phyloP scores from a whole-genome alignment of 2,888 invertebrate species.

The Crossocerus cetratus region DNA sequence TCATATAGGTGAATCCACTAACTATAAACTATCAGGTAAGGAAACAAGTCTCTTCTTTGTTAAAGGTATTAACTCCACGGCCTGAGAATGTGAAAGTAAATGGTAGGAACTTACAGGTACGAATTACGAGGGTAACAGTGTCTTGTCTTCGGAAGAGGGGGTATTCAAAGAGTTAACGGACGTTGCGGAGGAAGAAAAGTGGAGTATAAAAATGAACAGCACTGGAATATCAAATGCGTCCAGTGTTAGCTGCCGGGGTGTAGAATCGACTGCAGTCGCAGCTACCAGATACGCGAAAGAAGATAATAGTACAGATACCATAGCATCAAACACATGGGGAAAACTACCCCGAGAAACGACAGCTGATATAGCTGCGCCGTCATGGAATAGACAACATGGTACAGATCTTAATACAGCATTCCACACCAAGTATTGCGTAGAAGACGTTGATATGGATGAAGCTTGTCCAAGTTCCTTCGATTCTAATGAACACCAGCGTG shows the following conservation, averaged over 20 bases:
- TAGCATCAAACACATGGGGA: conserved; percentile 34
- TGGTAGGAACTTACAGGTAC: conserved; percentile 54
- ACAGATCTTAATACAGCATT: conserved; percentile 30
- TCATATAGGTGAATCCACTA: conserved; percentile 73
- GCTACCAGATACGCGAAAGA: conserved; percentile 43
- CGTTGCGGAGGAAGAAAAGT: conserved; percentile 44
- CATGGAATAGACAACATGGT: conserved; percentile 38
- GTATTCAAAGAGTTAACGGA: conserved; percentile 52
- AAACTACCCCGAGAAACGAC: conserved; percentile 36
- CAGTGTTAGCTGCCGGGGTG: conserved; percentile 26
- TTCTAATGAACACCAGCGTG: conserved; percentile 42
- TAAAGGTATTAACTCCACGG: not conserved
- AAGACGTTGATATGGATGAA: conserved; percentile 42
- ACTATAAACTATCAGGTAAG: conserved; percentile 68
- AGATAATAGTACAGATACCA: conserved; percentile 49
- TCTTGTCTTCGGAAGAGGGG: conserved; percentile 65
- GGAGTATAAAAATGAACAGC: conserved; percentile 45
- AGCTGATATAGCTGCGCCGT: conserved; percentile 16
- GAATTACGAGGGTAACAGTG: conserved; percentile 68
- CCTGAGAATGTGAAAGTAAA: not conserved
- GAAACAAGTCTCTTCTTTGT: not conserved
- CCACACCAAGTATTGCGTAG: conserved; percentile 20
- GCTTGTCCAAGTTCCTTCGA: conserved; percentile 43
- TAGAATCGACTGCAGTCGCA: conserved; percentile 31
- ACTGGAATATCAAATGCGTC: conserved; percentile 35